Evolutionary conservation across 2,797 vertebrate genomes (phyloP), one percentile per base, ranked within the genome.

Genomic region (Phoeniculus purpureus): DNA sequence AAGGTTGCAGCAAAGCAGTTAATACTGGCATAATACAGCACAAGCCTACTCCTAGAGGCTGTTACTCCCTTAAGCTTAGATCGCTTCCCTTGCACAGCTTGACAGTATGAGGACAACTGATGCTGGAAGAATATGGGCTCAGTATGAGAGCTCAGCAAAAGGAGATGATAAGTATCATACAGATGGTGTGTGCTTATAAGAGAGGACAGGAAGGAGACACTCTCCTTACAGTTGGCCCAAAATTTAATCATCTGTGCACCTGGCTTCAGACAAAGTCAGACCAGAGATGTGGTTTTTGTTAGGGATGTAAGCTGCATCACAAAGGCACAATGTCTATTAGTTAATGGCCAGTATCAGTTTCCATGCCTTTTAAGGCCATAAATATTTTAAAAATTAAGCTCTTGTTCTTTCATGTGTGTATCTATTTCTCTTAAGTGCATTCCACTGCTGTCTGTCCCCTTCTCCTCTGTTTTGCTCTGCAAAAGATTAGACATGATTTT

Each of bases 321-420:
- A 98, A 98, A 98, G 98, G 86, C 91, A 91, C 97, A 96, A 97
- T 32, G 79, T 96, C 96, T 97, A 98, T 98, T 96, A 97, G 98
- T 97, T 94, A 97, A 97, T 96, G 98, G 97, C 98, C 96, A 97
- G 98, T 98, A 99, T 99, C 98, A 98, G 98, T 98, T 99, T 99
- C 98, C 99, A 97, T 98, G 98, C 98, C 98, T 98, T 97, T 98
- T 98, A 98, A 98, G 98, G 98, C 98, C 97, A 98, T 97, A 98
- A 98, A 98, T 98, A 97, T 96, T 98, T 99, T 98, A 98, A 98
- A 98, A 98, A 98, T 98, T 98, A 98, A 98, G 98, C 98, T 97
- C 94, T 93, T 95, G 97, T 97, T 98, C 91, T 96, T 97, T 98
- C 97, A 98, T 97, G 96, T 96, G 97, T 96, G 96, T 97, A 95